phyloP scores from a whole-genome alignment of 2,888 invertebrate genomes.

The Eupithecia centaureata region DNA sequence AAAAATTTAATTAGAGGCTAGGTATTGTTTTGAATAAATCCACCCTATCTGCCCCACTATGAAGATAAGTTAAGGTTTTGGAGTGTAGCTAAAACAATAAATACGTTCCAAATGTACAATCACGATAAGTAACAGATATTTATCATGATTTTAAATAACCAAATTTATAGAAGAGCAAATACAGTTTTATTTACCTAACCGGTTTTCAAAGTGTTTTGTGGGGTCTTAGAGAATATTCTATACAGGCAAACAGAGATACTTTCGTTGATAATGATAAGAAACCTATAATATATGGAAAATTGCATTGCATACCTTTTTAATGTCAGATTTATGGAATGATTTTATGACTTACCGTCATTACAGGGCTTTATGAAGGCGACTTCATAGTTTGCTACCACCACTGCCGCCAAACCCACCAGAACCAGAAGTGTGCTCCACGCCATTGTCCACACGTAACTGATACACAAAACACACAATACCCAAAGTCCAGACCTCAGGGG shows the following conservation, averaged over 20 bases:
- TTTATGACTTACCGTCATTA: slow-evolving; percentile 16
- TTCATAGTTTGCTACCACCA: slow-evolving; percentile 5
- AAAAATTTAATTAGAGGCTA: too few species aligned
- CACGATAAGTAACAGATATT: too few species aligned
- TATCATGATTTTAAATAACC: background rate
- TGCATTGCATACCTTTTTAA: too few species aligned
- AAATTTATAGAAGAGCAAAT: too few species aligned
- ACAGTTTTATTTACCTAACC: too few species aligned
- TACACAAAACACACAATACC: background rate
- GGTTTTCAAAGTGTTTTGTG: background rate
- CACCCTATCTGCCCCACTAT: background rate
- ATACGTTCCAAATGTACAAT: too few species aligned
- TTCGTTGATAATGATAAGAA: background rate
- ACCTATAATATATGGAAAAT: background rate
- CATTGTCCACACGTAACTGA: slow-evolving; percentile 13
- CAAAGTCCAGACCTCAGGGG: background rate
- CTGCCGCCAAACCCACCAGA: slow-evolving; percentile 16
- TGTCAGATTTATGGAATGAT: too few species aligned
- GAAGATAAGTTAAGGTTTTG: background rate
- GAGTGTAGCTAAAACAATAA: background rate
- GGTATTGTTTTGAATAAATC: background rate
- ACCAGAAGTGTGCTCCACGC: slow-evolving; percentile 8
- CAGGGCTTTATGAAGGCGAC: background rate
- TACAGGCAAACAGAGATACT: background rate
- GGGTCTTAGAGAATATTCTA: background rate